Evolutionary conservation across 2,797 vertebrate genomes (phyloP).

Genomic region (Enteromius anoplus): DNA sequence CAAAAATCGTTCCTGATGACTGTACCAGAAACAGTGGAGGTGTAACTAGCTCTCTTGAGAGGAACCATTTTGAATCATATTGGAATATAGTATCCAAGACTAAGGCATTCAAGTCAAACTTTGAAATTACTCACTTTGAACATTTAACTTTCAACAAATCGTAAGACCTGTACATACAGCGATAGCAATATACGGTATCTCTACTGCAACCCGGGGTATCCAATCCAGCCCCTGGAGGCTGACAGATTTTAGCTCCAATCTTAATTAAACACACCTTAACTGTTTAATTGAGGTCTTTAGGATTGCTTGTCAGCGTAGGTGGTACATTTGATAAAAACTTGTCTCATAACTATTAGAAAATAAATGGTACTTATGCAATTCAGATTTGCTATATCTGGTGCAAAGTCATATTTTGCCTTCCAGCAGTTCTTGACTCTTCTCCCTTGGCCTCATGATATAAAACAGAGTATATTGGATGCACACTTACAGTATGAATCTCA

Average conservation of each 20-base stretch:
- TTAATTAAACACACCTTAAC: constrained; percentile 15
- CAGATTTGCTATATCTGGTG: not conserved
- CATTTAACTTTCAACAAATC: constrained; percentile 13
- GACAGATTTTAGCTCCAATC: not conserved
- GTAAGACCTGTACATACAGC: not conserved
- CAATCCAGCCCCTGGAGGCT: constrained; percentile 2
- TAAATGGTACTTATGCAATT: not conserved
- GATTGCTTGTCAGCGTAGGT: not conserved
- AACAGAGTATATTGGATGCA: not conserved
- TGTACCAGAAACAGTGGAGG: constrained; percentile 42
- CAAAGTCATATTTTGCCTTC: not conserved
- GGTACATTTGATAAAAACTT: not conserved
- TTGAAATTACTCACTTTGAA: not conserved
- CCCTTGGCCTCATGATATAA: not conserved
- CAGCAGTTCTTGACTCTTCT: not conserved
- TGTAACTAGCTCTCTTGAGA: constrained; percentile 42
- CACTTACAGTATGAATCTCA: not conserved
- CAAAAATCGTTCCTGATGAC: constrained; percentile 43
- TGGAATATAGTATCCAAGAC: constrained; percentile 27
- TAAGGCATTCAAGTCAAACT: not conserved
- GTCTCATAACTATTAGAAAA: not conserved
- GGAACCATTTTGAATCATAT: constrained; percentile 23
- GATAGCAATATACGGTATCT: not conserved
- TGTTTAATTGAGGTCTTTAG: constrained; percentile 4
- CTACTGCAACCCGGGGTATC: not conserved